Conservation (phyloP, 2,797 vertebrate genomes). For the Sebastes cheni region DNA sequence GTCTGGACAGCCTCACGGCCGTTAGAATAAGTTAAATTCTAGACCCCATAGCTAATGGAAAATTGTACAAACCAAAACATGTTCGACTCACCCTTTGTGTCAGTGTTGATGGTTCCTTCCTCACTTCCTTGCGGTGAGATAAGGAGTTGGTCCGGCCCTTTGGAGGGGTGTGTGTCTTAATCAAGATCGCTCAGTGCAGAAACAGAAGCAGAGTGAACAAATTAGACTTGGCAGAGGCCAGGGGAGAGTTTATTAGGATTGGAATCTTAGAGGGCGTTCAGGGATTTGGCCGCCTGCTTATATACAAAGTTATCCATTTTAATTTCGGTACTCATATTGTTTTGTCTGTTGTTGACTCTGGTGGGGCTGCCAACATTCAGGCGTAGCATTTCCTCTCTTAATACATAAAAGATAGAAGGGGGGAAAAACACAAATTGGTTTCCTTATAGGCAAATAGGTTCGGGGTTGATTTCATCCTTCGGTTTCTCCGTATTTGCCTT, state of each 20-base stretch:
- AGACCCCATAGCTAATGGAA: slow-evolving; percentile 25
- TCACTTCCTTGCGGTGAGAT: slow-evolving; percentile 60
- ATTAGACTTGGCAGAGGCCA: slow-evolving; percentile 61
- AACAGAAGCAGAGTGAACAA: slow-evolving; percentile 58
- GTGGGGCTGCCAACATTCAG: slow-evolving; percentile 25
- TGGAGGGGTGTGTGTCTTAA: slow-evolving; percentile 69
- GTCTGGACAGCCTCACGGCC: background rate
- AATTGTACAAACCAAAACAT: slow-evolving; percentile 54
- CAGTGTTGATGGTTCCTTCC: slow-evolving; percentile 69
- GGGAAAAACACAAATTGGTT: background rate
- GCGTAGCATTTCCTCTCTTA: slow-evolving; percentile 22
- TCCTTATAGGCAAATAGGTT: slow-evolving; percentile 2
- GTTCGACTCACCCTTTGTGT: slow-evolving; percentile 52
- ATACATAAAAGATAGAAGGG: background rate
- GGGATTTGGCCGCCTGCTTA: slow-evolving; percentile 33
- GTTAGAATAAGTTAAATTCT: background rate
- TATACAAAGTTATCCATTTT: slow-evolving; percentile 46
- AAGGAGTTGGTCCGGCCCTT: slow-evolving; percentile 59
- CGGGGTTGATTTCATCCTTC: slow-evolving; percentile 4
- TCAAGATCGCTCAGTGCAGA: slow-evolving; percentile 63
- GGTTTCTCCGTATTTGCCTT: slow-evolving; percentile 13
- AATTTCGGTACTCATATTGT: slow-evolving; percentile 45
- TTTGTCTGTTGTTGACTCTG: slow-evolving; percentile 55
- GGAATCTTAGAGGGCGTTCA: slow-evolving; percentile 50
- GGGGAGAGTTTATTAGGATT: slow-evolving; percentile 55